Percentiles rank a stretch among this genome's conserved stretches.
phyloP scores from a whole-genome alignment of 1,140 invertebrate genomes.

The Lasioglossum albipes region DNA sequence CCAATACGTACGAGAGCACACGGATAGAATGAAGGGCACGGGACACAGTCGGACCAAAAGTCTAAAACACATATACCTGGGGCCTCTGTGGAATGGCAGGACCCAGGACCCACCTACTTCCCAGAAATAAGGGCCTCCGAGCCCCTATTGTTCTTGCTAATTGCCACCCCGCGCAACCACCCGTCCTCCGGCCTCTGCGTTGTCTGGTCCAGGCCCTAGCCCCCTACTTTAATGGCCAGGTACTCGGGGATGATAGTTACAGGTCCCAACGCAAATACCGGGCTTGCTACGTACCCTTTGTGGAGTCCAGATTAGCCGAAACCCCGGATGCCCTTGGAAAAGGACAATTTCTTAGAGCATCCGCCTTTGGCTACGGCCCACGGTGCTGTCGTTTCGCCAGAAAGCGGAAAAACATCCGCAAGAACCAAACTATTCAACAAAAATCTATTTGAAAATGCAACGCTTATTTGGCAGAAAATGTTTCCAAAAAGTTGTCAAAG shows the following conservation, averaged over 20 bases:
- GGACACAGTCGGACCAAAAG: constrained; percentile 21
- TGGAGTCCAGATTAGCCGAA: constrained; percentile 61
- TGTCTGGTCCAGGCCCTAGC: constrained; percentile 4
- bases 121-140: constrained; percentile 66
- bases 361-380: constrained; percentile 3
- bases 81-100: constrained; percentile 38
- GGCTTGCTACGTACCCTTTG: constrained; percentile 49
- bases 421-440: too few relatives aligned
- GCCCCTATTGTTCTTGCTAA: constrained; percentile 76
- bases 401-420: too few relatives aligned
- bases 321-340: constrained; percentile 30
- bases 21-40: background rate
- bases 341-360: constrained; percentile 26
- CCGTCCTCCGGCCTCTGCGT: constrained; percentile 23
- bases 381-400: too few relatives aligned
- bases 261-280: constrained; percentile 66
- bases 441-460: too few relatives aligned
- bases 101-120: constrained; percentile 67
- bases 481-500: too few relatives aligned
- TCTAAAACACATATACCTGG: constrained; percentile 59
- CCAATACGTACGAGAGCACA: constrained; percentile 23
- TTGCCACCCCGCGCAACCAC: constrained; percentile 68
- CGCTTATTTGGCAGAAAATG: too few relatives aligned
- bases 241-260: constrained; percentile 60
- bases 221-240: constrained; percentile 57